These are phyloP conservation scores for Eumeta japonica DNA, from an alignment of 1,140 invertebrate species.

Conservation along the genomic window DNA sequence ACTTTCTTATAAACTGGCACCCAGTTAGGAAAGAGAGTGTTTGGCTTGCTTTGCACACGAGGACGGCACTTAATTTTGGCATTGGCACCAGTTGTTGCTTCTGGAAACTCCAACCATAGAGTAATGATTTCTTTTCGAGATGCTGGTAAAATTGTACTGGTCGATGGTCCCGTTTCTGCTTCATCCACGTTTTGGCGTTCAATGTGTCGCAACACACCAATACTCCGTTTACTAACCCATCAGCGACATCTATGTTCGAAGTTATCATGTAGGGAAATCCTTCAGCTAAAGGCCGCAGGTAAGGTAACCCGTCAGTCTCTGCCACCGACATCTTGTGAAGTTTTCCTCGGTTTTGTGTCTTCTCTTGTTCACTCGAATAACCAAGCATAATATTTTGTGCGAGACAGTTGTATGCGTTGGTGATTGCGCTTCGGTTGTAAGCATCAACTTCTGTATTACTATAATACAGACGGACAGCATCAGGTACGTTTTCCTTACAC, in stretches of 20 bases:
- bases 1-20: conserved; percentile 17
- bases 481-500: conserved; percentile 12
- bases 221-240: conserved; percentile 32
- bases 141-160: conserved; percentile 20
- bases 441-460: conserved; percentile 14
- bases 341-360: conserved; percentile 18
- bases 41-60: conserved; percentile 15
- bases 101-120: conserved; percentile 26
- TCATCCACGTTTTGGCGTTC: conserved; percentile 15
- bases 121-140: conserved; percentile 24
- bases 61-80: not conserved
- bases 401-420: conserved; percentile 18
- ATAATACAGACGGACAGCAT: conserved; percentile 16
- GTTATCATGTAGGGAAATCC: conserved; percentile 29
- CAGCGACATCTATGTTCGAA: conserved; percentile 21
- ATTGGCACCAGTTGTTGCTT: conserved; percentile 13
- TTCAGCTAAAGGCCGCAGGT: conserved; percentile 18
- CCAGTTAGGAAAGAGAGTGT: conserved; percentile 12
- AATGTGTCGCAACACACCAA: conserved; percentile 20
- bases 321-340: conserved; percentile 23
- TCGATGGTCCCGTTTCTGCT: conserved; percentile 17
- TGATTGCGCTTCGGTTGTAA: conserved; percentile 16
- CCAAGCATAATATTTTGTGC: conserved; percentile 16
- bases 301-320: conserved; percentile 23
- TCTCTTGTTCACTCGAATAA: conserved; percentile 13